Percentiles rank a stretch among this genome's conserved stretches.
These are phyloP conservation scores for Axinella damicornis DNA, from an alignment of 37 sponge, comb jelly and placozoan genomes.

Conservation along the genomic window DNA sequence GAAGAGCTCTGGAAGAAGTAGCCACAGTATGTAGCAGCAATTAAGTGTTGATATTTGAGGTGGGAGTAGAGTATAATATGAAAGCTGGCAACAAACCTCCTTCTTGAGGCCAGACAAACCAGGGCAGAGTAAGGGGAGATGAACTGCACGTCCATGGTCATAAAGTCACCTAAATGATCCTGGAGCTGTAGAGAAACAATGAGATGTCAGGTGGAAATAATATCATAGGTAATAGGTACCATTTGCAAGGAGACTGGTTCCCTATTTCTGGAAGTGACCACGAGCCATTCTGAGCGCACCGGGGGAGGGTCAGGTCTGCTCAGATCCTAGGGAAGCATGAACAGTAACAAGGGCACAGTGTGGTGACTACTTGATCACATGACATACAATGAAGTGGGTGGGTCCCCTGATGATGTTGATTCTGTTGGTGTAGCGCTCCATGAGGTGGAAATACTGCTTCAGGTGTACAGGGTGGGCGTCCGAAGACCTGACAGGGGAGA, in stretches of 20 bases:
- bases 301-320: conserved; percentile 53
- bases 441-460: conserved; percentile 51
- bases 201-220: not conserved
- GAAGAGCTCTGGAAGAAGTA: no score
- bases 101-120: conserved; percentile 2
- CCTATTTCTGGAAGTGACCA: conserved; percentile 32
- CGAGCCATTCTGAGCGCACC: conserved; percentile 47
- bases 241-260: conserved; percentile 6
- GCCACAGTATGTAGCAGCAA: no score
- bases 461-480: conserved; percentile 66
- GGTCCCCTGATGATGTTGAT: conserved; percentile 80
- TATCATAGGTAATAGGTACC: not conserved
- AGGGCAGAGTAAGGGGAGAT: not conserved
- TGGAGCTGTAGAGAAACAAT: not conserved
- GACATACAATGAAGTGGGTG: conserved; percentile 59
- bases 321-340: conserved; percentile 24
- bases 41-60: no score
- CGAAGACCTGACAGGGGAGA: conserved; percentile 10
- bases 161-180: not conserved
- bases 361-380: not conserved
- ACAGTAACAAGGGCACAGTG: not conserved
- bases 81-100: not conserved
- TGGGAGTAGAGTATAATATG: no score
- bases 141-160: conserved; percentile 14
- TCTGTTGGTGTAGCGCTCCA: conserved; percentile 60